These are phyloP conservation scores for Pelusios castaneus DNA, from an alignment of 2,113 vertebrate species.

Conservation along the genomic window DNA sequence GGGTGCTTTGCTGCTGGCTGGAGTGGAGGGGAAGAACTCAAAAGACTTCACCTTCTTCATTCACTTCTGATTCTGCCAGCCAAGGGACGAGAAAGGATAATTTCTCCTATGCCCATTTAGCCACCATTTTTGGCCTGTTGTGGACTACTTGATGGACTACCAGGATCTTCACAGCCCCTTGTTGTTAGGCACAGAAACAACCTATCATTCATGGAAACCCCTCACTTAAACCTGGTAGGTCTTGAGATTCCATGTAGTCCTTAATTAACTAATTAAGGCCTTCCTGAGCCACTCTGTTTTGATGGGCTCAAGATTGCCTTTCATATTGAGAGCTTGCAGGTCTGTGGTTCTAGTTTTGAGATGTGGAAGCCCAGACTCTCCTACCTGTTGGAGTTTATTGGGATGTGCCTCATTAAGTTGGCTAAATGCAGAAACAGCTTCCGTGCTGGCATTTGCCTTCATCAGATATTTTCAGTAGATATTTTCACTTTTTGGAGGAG, in stretches of 20 bases:
- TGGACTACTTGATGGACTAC: background rate
- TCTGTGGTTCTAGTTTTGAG: background rate
- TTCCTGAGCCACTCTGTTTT: background rate
- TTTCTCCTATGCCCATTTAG: background rate
- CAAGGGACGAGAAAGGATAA: background rate
- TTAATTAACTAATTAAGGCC: background rate
- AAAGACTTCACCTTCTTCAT: background rate
- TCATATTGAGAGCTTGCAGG: background rate
- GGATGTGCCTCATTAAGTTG: background rate
- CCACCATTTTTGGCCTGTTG: background rate
- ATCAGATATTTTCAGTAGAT: background rate
- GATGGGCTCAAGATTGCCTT: background rate
- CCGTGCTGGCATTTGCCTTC: background rate
- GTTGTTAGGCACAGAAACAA: background rate
- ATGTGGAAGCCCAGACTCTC: background rate
- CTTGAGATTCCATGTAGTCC: background rate
- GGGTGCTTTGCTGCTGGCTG: background rate
- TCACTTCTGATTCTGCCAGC: background rate
- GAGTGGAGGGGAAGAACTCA: background rate
- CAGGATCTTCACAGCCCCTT: background rate
- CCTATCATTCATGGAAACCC: background rate
- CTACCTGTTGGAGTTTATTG: background rate
- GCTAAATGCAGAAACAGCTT: background rate
- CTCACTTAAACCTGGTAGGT: background rate
- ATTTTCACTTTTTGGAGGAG: too few species aligned